Evolutionary conservation across 1,140 invertebrate species (phyloP), one percentile per base, ranked within the genome.

Genomic region (Condylostylus longicornis): DNA sequence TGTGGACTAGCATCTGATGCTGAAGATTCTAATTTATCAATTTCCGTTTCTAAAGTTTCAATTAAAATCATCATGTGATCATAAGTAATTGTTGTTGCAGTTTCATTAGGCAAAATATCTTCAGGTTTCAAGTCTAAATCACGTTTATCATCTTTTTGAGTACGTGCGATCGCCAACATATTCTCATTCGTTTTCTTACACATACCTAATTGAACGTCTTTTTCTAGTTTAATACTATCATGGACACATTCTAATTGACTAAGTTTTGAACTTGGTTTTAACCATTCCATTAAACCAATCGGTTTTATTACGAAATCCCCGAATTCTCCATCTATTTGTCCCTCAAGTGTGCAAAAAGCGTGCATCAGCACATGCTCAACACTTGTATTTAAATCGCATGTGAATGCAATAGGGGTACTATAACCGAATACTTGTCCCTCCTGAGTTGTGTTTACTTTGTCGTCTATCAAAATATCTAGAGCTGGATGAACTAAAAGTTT

Each of bases 191-290:
- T 65, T 37, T 77, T 74, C 6, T 79, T 72, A 43, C 76, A 69
- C 30, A 84, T 66, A 30, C 76, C 79, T 40, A 97, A 66, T 37
- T 76, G 67, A 1, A 96, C 82, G 65, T 95, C 89, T 56, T 81
- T 75, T 58, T 95, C 90, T 48, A 93, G 63, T 58, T 95, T 91
- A 27, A 95, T 80, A 63, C 90, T 95, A 45, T 86, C 77, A 54
- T 93, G 85, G 38, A 94, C 79, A 62, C 93, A 94, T 54, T 90
- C 85, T 64, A 93, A 90, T 54, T 93, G 83, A 33, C 76, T 79
- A 17, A 96, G 67, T 19, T 62, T 68, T 9, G 74, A 74, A 18
- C 67, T 74, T 27, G 65, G 69, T 2, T 54, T 50, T 18, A 61
- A 36, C 58, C 58, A 61, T 38, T 61, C 58, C 10, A 50, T 25